These are phyloP conservation scores for Gallinago jamesoni DNA, from an alignment of 2,113 vertebrate species.

Conservation along the genomic window DNA sequence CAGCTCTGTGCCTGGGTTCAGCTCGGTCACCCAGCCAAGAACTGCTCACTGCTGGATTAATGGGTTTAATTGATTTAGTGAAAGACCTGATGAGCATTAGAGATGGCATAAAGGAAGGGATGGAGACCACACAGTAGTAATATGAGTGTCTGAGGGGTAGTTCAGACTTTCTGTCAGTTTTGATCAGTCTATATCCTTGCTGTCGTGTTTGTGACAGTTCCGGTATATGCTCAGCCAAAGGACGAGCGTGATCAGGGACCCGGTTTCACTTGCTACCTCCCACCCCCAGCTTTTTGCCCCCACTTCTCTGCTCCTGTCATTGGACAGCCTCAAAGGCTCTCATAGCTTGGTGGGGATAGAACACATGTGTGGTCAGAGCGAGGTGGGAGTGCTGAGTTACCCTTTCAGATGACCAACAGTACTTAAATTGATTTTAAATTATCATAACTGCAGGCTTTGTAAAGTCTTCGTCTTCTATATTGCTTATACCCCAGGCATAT, in stretches of 20 bases:
- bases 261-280: background rate
- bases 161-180: background rate
- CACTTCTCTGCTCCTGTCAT: background rate
- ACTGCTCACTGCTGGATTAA: background rate
- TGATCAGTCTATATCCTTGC: accelerated
- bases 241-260: background rate
- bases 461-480: background rate
- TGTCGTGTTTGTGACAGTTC: background rate
- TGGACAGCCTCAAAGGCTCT: background rate
- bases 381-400: background rate
- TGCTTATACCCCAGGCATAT: background rate
- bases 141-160: background rate
- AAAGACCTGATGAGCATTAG: background rate
- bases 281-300: background rate
- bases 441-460: background rate
- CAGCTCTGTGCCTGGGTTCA: background rate
- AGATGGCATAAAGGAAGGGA: background rate
- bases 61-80: background rate
- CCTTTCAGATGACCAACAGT: background rate
- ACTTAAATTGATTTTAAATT: background rate
- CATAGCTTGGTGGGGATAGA: background rate
- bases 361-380: background rate
- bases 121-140: background rate
- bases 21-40: background rate
- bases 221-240: background rate